A percentile compares a stretch with the other conserved stretches of the same genome.
Conservation (phyloP, 2,888 invertebrate genomes). For the Cantharis lateralis region DNA sequence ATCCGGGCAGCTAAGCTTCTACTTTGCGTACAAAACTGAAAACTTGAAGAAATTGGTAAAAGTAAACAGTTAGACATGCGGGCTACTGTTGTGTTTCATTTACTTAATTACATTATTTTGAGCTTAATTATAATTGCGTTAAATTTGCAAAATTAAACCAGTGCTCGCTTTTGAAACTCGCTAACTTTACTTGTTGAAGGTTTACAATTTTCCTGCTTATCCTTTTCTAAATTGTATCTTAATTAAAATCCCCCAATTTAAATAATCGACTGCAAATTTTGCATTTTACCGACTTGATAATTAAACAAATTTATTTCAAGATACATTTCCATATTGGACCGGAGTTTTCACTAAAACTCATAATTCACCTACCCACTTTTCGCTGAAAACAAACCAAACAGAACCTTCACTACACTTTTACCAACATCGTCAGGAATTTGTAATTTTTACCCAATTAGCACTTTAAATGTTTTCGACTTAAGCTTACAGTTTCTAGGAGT, state of each 20-base stretch:
- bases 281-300: conserved; percentile 20
- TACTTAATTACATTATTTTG: conserved; percentile 44
- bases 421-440: conserved; percentile 19
- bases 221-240: conserved; percentile 35
- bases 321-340: conserved; percentile 21
- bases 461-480: conserved; percentile 6
- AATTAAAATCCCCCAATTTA: conserved; percentile 38
- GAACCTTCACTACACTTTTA: conserved; percentile 13
- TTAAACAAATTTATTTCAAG: conserved; percentile 21
- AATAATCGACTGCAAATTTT: conserved; percentile 29
- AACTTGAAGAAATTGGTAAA: conserved; percentile 23
- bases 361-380: conserved; percentile 17
- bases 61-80: conserved; percentile 40
- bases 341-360: conserved; percentile 18
- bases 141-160: conserved; percentile 45
- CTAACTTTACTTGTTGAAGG: conserved; percentile 41
- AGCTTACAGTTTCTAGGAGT: conserved; percentile 1
- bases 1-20: conserved; percentile 33
- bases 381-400: conserved; percentile 21
- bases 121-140: conserved; percentile 46
- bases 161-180: conserved; percentile 35
- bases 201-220: conserved; percentile 34
- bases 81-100: conserved; percentile 41
- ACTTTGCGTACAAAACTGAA: conserved; percentile 34
- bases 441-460: conserved; percentile 21